These are phyloP conservation scores for Bagarius yarrelli DNA, from an alignment of 2,113 vertebrate species.

Conservation along the genomic window DNA sequence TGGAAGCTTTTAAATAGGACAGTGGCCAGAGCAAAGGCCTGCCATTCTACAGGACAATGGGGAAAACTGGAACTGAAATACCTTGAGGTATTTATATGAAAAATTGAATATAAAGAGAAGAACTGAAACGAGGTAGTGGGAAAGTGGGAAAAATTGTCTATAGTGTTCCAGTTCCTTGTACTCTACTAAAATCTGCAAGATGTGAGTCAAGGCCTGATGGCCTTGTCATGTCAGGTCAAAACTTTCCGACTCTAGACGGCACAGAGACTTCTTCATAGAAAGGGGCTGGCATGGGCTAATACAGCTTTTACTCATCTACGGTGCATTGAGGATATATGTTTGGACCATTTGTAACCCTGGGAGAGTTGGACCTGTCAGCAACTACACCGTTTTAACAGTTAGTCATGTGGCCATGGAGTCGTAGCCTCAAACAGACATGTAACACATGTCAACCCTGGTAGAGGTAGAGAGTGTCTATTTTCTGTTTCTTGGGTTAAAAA, in stretches of 20 bases:
- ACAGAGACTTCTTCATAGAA: not conserved
- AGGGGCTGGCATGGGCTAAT: not conserved
- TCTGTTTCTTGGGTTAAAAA: no score
- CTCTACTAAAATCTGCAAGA: not conserved
- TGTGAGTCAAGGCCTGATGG: not conserved
- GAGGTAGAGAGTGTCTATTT: no score
- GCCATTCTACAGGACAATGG: not conserved
- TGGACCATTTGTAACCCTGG: not conserved
- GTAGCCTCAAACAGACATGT: no score
- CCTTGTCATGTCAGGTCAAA: not conserved
- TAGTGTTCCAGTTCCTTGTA: not conserved
- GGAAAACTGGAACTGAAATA: not conserved
- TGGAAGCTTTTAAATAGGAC: not conserved
- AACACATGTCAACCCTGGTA: no score
- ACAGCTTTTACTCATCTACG: not conserved
- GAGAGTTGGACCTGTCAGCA: not conserved
- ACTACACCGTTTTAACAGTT: not conserved
- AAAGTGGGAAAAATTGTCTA: not conserved
- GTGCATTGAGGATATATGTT: not conserved
- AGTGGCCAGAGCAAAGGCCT: not conserved
- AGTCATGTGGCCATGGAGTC: not conserved
- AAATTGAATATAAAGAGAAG: not conserved
- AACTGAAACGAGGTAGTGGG: not conserved
- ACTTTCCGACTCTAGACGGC: not conserved
- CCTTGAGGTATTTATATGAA: not conserved